A percentile compares a stretch with the other conserved stretches of the same genome.
Evolutionary conservation across 2,113 vertebrate genomes (phyloP).

Genomic region (Platycercus adscitus): DNA sequence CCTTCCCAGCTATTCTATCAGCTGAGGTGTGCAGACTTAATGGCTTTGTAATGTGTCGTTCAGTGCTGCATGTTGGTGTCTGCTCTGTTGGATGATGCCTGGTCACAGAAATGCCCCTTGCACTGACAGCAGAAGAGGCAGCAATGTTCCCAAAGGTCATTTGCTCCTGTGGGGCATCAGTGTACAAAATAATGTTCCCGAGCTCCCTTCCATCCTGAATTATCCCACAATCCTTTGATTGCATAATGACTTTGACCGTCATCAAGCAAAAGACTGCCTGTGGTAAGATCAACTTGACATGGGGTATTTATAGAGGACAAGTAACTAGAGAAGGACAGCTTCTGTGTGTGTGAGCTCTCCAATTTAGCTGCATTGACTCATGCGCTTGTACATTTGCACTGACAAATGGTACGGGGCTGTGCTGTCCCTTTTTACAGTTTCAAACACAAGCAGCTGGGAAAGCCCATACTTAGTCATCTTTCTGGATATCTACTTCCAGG

Average conservation of each 20-base stretch:
- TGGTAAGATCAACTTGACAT: not conserved
- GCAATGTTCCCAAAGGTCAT: not conserved
- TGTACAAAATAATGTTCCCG: not conserved
- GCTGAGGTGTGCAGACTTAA: not conserved
- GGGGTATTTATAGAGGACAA: constrained; percentile 6
- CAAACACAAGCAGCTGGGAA: constrained; percentile 23
- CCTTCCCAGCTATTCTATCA: not conserved
- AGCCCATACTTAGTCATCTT: constrained; percentile 27
- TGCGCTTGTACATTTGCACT: not conserved
- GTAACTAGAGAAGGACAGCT: not conserved
- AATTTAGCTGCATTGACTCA: not conserved
- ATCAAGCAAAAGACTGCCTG: not conserved
- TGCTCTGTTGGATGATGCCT: not conserved
- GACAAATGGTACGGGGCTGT: not conserved
- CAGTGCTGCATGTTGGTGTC: not conserved
- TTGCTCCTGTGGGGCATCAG: not conserved
- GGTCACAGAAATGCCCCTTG: not conserved
- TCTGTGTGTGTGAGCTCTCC: not conserved
- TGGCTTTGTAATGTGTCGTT: not conserved
- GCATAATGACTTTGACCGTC: not conserved
- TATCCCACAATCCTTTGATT: not conserved
- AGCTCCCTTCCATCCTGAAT: not conserved
- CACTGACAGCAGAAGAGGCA: not conserved
- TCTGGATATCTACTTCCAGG: constrained; percentile 32
- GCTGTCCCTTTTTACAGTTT: constrained; percentile 28